A percentile compares a stretch with the other conserved stretches of the same genome.
phyloP scores from a whole-genome alignment of 2,113 vertebrate species.

The Pristiophorus japonicus region DNA sequence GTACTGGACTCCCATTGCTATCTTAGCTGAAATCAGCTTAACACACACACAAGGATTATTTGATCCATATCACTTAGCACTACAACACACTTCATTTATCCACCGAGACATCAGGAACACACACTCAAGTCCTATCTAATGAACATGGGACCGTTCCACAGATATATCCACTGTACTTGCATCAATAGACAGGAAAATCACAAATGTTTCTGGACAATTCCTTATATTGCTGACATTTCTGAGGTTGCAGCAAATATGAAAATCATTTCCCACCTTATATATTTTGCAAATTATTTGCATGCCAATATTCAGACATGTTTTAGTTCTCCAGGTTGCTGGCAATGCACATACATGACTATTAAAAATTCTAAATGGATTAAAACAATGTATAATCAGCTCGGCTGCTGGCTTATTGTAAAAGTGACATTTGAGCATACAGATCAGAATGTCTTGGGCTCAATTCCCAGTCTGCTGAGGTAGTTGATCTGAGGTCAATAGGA shows the following conservation, averaged over 20 bases:
- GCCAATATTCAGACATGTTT: background rate
- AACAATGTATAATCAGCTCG: background rate
- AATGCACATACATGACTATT: background rate
- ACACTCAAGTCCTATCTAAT: background rate
- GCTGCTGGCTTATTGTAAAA: background rate
- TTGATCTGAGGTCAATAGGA: background rate
- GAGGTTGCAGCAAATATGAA: no score
- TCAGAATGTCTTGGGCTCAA: background rate
- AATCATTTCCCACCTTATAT: no score
- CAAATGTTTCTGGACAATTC: background rate
- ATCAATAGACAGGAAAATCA: background rate
- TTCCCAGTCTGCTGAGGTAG: background rate
- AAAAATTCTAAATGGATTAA: background rate
- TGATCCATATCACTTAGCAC: background rate
- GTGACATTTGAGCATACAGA: background rate
- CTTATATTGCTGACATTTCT: background rate
- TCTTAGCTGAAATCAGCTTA: background rate
- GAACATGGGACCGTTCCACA: background rate
- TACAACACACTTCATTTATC: background rate
- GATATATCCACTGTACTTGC: background rate
- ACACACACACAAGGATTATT: background rate
- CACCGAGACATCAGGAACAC: background rate
- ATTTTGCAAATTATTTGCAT: no score
- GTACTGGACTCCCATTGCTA: no score
- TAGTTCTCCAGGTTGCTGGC: background rate